These are phyloP conservation scores for Scyliorhinus canicula DNA, from an alignment of 2,797 vertebrate species.

Conservation along the genomic window DNA sequence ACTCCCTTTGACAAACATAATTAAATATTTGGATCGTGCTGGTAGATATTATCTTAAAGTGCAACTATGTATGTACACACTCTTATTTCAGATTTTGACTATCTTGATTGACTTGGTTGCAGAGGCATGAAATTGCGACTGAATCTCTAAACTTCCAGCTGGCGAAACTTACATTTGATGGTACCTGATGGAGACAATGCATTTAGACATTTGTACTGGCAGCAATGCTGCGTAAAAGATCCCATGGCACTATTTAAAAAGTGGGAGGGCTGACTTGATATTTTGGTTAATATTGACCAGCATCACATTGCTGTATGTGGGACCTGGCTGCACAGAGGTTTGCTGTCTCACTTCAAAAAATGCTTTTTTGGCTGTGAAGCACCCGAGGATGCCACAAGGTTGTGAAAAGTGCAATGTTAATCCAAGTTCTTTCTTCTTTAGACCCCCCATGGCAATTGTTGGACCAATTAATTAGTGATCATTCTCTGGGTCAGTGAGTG, in stretches of 20 bases:
- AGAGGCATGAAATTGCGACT: neutral
- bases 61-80: neutral
- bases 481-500: too few relatives aligned
- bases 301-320: neutral
- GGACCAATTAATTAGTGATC: too few relatives aligned
- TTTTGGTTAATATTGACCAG: neutral
- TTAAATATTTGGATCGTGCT: neutral
- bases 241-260: neutral
- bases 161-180: neutral
- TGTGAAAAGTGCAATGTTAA: too few relatives aligned
- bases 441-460: too few relatives aligned
- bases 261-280: neutral
- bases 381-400: too few relatives aligned
- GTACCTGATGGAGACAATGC: neutral
- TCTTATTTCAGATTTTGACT: too few relatives aligned
- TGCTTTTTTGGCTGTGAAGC: too few relatives aligned
- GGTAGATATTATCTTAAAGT: neutral
- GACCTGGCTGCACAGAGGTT: too few relatives aligned
- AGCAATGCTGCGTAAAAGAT: neutral
- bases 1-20: neutral
- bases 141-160: neutral
- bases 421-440: too few relatives aligned
- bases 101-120: neutral
- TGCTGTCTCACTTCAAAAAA: neutral
- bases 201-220: neutral